Percentiles rank a stretch among this genome's conserved stretches.
phyloP scores from a whole-genome alignment of 1,140 invertebrate species.

The Pararge aegeria region DNA sequence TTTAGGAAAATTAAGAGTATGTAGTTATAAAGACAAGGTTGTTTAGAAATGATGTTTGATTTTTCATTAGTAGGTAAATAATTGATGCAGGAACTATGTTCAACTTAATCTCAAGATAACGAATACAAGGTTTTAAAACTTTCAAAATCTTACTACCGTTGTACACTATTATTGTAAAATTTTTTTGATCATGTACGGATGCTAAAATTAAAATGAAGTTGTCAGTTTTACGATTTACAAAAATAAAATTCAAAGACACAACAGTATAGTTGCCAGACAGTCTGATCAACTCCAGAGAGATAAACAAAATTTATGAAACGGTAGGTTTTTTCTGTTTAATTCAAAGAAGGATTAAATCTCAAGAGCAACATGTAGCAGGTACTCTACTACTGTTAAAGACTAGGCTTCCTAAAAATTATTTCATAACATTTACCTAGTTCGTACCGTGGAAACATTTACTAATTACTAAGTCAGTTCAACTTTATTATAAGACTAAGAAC shows the following conservation, averaged over 20 bases:
- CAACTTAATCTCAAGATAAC: too few species aligned
- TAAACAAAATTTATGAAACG: conserved; percentile 1
- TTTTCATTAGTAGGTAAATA: not conserved
- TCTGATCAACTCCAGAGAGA: conserved; percentile 15
- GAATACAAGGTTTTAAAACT: not conserved
- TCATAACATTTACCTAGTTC: too few species aligned
- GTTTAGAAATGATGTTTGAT: not conserved
- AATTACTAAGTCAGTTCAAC: not conserved
- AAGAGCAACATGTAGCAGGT: too few species aligned
- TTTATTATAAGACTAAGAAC: not conserved
- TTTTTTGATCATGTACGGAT: conserved; percentile 15
- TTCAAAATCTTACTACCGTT: not conserved
- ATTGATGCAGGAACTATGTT: not conserved
- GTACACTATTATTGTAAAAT: not conserved
- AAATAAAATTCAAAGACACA: conserved; percentile 14
- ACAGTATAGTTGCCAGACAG: conserved; percentile 19
- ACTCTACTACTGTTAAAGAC: too few species aligned
- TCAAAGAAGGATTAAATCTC: too few species aligned
- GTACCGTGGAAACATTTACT: too few species aligned
- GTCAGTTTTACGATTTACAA: conserved; percentile 17
- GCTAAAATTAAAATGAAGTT: conserved; percentile 17
- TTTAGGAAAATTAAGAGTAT: not conserved
- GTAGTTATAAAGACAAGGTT: not conserved
- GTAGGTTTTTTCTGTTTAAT: too few species aligned
- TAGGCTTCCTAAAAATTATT: too few species aligned